Base-by-base conservation (phyloP, 2,888 invertebrate genomes). In the Agrochola lychnidis region DNA sequence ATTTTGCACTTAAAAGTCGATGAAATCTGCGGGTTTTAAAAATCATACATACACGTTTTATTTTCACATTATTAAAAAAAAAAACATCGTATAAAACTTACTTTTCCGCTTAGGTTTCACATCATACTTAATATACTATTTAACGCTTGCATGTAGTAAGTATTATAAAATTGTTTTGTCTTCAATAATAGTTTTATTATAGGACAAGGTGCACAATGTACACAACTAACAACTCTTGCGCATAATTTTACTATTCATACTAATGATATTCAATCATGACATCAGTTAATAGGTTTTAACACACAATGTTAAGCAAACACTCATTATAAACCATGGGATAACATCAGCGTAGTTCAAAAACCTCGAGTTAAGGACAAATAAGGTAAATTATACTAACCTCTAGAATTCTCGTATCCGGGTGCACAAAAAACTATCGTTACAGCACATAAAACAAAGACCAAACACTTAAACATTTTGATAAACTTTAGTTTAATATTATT, bases 331-430 rank as follows among this genome's bases (percentile, higher is more conserved):
- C 6, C 30, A 51, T 16, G 30, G 2, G 2, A 73, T 9, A 53
- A 70, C 45, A 48, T 22, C 4, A 4, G 12, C 12, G 5, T 25
- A 70, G 70, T 62, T 71, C 25, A 64, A 68, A 66, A 72, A 70
- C 57, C 40, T 77, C 30, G 22, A 59, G 19, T 19, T 48, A 16
- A 61, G 51, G 30, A 53, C 36, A 74, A 61, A 40, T 22, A 73
- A 51, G 67, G 42, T 40, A 81, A 70, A 71, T 19, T 51, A 75
- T 53, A 89, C 87, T 73, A 83, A 93, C 92, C 92, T 90, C 84
- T 79, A n/a, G 70, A 25, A 10, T 83, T 76, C 48, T 81, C 84
- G 70, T 75, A 76, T 79, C 79, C 76, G 12, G 84, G 67, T 68
- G 73, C 86, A 85, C 88, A 82, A 59, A 74, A 82, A 63, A 86